Base-by-base conservation (phyloP, 1,140 invertebrate genomes). In the Leptoteleia sp. region DNA sequence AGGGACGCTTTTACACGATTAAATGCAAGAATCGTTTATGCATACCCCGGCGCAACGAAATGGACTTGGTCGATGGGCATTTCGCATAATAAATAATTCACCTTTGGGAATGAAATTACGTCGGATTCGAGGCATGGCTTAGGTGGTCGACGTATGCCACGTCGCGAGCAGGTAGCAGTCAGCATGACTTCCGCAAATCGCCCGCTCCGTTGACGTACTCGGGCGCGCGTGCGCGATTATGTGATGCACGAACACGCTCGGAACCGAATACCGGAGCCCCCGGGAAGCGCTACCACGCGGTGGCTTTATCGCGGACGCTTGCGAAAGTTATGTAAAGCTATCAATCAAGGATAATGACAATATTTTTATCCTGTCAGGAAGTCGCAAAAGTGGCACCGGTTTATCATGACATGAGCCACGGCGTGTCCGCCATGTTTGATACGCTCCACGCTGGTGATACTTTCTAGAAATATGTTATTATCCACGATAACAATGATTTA, bases 221-320 rank as follows among this genome's bases (percentile, higher is more conserved):
- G 17, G 16, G 27, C 31, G n/a, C n/a, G n/a, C n/a, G n/a, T n/a
- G 33, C 43, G 45, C 48, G 48, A 43, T 72, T 61, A 57, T 62
- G 68, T 42, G 52, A 47, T 43, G 62, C 72, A 54, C 55, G 64
- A 54, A 68, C 64, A 70, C 57, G 64, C 48, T 70, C 57, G 64
- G 70, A 76, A 76, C 70, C 64, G 59, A 76, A 76, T 76, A 76
- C 73, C 42, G 54, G 70, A 65, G n/a, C n/a, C 73, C 65, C 73
- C 57, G 31, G 65, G 73, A 64, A 70, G 73, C 73, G 57, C 57
- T 47, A 22, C 72, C 62, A 67, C 72, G 33, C 73, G 65, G 73
- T 48, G 73, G 73, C 65, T 77, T 61, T 67, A 75, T 67, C 71
- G 52, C 52, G 43, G 31, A 43, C 48, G 47, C 37, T 50, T 59